A percentile compares a stretch with the other conserved stretches of the same genome.
These are phyloP conservation scores for Silurus asotus DNA, from an alignment of 2,113 vertebrate species.

Conservation along the genomic window DNA sequence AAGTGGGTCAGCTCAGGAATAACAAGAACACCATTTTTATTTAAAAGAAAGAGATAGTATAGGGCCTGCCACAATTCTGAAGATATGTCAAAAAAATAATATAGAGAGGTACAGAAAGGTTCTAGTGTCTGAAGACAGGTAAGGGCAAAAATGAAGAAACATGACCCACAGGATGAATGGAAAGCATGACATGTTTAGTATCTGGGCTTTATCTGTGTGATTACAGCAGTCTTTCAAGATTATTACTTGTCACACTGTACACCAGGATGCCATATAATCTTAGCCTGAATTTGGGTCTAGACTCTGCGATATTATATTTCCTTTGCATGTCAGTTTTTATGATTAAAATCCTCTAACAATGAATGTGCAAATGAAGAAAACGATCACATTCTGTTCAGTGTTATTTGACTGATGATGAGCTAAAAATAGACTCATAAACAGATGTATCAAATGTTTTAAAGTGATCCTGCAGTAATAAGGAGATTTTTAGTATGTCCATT, in stretches of 20 bases:
- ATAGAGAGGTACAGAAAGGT: constrained; percentile 9
- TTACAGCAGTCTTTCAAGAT: not conserved
- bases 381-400: not conserved
- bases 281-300: not conserved
- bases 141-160: constrained; percentile 3
- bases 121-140: constrained; percentile 24
- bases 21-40: constrained; percentile 15
- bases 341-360: not conserved
- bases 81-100: constrained; percentile 27
- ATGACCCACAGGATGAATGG: constrained; percentile 39
- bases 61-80: not conserved
- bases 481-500: not conserved
- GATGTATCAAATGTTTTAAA: not conserved
- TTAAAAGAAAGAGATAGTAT: not conserved
- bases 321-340: not conserved
- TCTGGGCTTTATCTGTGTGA: not conserved
- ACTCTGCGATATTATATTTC: not conserved
- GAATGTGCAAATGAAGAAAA: not conserved
- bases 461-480: not conserved
- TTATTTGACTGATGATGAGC: not conserved
- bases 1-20: constrained; percentile 35
- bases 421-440: not conserved
- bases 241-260: not conserved
- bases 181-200: constrained; percentile 23
- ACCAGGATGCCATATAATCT: not conserved